Evolutionary conservation across 2,888 invertebrate species (phyloP).

Genomic region (Pammene aurita): DNA sequence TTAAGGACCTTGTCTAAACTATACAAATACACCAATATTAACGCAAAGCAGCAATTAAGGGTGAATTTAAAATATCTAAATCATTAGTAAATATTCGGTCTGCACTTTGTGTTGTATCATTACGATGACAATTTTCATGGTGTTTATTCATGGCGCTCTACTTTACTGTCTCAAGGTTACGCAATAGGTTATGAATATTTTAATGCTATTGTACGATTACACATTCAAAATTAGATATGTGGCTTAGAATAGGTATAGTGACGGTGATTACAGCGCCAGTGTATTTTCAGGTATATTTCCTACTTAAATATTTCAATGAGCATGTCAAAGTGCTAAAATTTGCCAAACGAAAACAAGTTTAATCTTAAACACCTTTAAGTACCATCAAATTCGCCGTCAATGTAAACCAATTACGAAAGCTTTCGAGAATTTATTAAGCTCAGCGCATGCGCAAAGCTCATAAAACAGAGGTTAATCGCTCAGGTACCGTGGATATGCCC

Average conservation of each 20-base stretch:
- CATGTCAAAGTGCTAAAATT: not conserved
- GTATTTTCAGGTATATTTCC: not conserved
- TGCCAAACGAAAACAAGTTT: not conserved
- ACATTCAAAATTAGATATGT: no score
- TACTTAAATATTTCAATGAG: not conserved
- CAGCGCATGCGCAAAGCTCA: conserved; percentile 13
- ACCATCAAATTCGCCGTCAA: conserved; percentile 9
- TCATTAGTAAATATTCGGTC: not conserved
- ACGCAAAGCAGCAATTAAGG: not conserved
- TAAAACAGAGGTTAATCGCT: conserved; percentile 37
- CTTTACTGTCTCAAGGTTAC: conserved; percentile 8
- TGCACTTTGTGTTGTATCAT: not conserved
- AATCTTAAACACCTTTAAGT: conserved; percentile 4
- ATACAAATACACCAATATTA: no score
- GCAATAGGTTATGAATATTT: not conserved
- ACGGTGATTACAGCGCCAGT: no score
- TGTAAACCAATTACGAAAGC: conserved; percentile 19
- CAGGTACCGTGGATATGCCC: conserved; percentile 16
- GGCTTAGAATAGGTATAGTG: not conserved
- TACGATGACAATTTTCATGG: conserved; percentile 13
- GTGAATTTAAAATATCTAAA: not conserved
- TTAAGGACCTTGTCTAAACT: no score
- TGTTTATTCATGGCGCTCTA: conserved; percentile 10
- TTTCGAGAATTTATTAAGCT: conserved; percentile 12
- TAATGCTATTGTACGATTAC: not conserved